A percentile compares a stretch with the other conserved stretches of the same genome.
phyloP scores from a whole-genome alignment of 2,113 vertebrate genomes.

The Calyptommatus sinebrachiatus region DNA sequence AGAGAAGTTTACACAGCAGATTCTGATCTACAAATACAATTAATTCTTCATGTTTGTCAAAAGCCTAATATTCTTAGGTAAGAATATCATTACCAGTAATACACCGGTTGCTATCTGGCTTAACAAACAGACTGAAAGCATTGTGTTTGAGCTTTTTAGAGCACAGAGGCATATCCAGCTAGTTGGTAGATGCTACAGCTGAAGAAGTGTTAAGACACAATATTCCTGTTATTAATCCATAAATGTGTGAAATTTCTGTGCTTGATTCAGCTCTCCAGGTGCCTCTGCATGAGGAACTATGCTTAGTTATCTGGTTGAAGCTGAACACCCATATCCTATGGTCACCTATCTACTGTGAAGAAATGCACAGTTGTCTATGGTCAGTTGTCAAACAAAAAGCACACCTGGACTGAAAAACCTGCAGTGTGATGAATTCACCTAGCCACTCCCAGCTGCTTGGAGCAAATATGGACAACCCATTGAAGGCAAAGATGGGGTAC shows the following conservation, averaged over 20 bases:
- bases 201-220: not conserved
- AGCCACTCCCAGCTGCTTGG: too few species aligned
- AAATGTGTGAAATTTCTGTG: not conserved
- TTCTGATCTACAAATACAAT: slow-evolving; percentile 11
- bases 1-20: slow-evolving; percentile 23
- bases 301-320: too few species aligned
- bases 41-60: slow-evolving; percentile 3
- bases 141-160: not conserved
- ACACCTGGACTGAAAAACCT: too few species aligned
- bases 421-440: too few species aligned
- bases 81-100: not conserved
- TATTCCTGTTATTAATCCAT: not conserved
- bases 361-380: too few species aligned
- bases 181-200: not conserved
- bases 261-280: too few species aligned
- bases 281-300: too few species aligned
- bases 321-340: too few species aligned
- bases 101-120: not conserved
- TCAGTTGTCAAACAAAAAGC: too few species aligned
- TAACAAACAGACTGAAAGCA: not conserved
- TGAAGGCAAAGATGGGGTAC: too few species aligned
- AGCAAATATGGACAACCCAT: too few species aligned
- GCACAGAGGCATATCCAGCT: not conserved
- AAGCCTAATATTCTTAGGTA: not conserved
- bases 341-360: too few species aligned